Conservation (phyloP, 2,797 vertebrate species). For the Neostethus bicornis region DNA sequence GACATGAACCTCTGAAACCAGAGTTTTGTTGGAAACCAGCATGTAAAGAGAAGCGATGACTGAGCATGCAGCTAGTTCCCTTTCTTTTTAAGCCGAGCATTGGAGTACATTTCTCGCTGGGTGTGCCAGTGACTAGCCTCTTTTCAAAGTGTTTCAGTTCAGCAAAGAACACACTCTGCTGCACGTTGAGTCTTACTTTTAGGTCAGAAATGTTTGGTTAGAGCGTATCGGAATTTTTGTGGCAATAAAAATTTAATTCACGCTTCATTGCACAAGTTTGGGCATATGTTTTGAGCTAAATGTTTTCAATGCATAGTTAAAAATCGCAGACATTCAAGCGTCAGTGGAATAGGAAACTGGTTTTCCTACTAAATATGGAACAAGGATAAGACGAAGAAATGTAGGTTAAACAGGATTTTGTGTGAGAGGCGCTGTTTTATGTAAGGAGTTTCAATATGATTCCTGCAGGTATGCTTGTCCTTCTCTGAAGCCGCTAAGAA, state of each 20-base stretch:
- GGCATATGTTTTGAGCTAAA: neutral
- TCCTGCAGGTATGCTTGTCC: neutral
- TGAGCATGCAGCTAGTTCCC: neutral
- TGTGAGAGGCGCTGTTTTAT: neutral
- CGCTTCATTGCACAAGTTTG: neutral
- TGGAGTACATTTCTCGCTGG: neutral
- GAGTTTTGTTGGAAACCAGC: neutral
- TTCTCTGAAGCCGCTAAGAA: neutral
- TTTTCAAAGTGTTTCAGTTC: neutral
- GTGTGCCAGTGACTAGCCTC: neutral
- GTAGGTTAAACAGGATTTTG: neutral
- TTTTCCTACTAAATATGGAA: neutral
- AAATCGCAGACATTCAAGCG: neutral
- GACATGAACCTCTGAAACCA: neutral
- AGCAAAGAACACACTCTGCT: neutral
- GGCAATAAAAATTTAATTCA: neutral
- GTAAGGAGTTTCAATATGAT: neutral
- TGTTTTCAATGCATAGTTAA: too few relatives aligned
- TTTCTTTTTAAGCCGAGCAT: neutral
- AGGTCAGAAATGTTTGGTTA: neutral
- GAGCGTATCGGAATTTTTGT: neutral
- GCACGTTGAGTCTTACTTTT: neutral
- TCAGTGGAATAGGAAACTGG: neutral
- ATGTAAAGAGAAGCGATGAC: neutral
- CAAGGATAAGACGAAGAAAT: neutral